Conservation (phyloP, 2,113 vertebrate genomes). For the Eudyptes chrysolophus region DNA sequence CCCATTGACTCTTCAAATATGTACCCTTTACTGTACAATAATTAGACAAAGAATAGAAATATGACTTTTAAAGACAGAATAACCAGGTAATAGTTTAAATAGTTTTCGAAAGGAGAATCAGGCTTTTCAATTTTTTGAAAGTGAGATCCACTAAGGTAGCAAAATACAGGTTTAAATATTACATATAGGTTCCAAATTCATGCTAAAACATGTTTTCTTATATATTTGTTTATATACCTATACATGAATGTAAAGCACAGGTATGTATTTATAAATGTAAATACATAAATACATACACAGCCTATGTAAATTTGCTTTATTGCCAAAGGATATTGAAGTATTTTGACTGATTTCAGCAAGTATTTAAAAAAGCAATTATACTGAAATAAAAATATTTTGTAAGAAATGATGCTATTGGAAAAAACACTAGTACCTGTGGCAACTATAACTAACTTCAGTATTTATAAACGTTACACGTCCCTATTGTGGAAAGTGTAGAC, state of each 20-base stretch:
- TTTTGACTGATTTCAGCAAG: background rate
- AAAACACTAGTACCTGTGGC: background rate
- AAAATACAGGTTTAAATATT: background rate
- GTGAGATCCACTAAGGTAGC: background rate
- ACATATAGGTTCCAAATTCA: background rate
- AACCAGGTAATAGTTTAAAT: background rate
- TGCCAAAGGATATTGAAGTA: background rate
- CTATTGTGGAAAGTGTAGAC: background rate
- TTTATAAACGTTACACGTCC: background rate
- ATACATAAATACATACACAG: background rate
- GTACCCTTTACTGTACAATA: background rate
- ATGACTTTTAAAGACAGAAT: background rate
- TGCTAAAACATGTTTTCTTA: background rate
- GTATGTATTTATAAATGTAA: background rate
- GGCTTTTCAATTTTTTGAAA: background rate
- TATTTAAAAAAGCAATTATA: background rate
- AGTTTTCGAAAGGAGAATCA: background rate
- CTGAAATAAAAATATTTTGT: background rate
- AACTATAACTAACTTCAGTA: background rate
- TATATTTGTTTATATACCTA: background rate
- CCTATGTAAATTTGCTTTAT: background rate
- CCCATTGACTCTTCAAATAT: background rate
- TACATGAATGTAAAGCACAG: background rate
- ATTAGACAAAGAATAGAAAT: background rate
- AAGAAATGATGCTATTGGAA: background rate